These are phyloP conservation scores for Alentia gelatinosa DNA, from an alignment of 2,888 invertebrate genomes.

Conservation along the genomic window DNA sequence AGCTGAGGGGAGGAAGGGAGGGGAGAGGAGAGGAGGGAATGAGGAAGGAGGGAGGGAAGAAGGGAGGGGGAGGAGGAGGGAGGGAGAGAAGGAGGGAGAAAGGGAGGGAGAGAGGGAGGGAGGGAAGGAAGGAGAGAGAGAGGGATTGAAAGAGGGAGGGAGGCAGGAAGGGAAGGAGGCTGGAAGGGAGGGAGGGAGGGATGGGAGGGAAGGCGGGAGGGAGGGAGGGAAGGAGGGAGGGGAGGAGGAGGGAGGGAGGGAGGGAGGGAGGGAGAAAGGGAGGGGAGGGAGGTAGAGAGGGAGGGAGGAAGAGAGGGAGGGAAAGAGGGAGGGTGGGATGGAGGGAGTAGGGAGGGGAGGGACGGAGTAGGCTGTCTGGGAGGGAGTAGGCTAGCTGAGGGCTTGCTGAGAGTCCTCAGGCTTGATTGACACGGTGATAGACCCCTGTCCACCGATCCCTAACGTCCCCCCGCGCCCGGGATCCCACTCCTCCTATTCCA, in stretches of 20 bases:
- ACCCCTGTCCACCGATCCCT: neutral
- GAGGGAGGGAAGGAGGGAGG: conserved; percentile 2
- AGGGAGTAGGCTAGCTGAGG: neutral
- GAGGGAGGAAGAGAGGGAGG: neutral
- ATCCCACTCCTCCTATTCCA: neutral
- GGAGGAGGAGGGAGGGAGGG: too few relatives aligned
- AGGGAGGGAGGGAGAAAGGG: too few relatives aligned
- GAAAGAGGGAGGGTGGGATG: neutral
- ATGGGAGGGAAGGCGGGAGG: neutral
- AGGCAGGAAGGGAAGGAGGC: neutral
- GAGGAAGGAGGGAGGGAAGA: neutral
- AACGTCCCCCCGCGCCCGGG: neutral
- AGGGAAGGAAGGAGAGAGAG: neutral
- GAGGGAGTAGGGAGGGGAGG: neutral
- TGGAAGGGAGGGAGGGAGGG: neutral
- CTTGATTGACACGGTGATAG: neutral
- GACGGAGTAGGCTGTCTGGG: neutral
- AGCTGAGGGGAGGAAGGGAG: neutral
- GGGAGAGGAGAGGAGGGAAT: neutral
- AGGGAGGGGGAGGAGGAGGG: neutral
- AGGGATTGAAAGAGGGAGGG: neutral
- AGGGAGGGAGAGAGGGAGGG: neutral
- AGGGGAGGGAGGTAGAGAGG: neutral
- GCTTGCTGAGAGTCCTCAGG: neutral
- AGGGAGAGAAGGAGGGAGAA: neutral